These are phyloP conservation scores for Mimumesa dahlbomi DNA, from an alignment of 2,888 invertebrate genomes.

Conservation along the genomic window DNA sequence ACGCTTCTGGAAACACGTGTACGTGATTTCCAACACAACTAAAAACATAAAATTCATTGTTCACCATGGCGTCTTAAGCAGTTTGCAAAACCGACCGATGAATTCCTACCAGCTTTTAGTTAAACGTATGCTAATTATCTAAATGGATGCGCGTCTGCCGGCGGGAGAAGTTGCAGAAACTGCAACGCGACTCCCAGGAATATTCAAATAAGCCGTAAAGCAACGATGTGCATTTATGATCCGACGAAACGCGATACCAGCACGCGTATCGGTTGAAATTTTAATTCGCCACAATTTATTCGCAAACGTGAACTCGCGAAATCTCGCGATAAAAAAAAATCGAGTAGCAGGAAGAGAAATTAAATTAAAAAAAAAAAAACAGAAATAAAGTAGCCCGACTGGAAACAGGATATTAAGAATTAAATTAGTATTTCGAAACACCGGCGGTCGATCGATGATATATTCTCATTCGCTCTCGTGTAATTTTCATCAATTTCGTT, in stretches of 20 bases:
- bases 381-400: no score
- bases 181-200: background rate
- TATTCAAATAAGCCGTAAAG: conserved; percentile 22
- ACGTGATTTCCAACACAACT: no score
- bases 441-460: no score
- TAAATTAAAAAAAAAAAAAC: no score
- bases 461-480: no score
- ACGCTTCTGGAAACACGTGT: no score
- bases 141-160: conserved; percentile 17
- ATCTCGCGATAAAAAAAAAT: background rate
- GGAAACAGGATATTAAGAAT: no score
- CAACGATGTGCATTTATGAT: background rate
- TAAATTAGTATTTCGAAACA: no score
- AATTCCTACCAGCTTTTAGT: background rate
- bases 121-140: conserved; percentile 24
- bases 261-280: conserved; percentile 1
- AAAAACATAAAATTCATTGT: no score
- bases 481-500: no score
- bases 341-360: no score
- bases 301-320: background rate
- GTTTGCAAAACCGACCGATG: background rate
- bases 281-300: background rate
- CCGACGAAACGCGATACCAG: background rate
- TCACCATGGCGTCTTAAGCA: background rate
- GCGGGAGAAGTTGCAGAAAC: conserved; percentile 9